Base-by-base conservation (phyloP, 2,797 vertebrate genomes). In the Phoeniculus purpureus region DNA sequence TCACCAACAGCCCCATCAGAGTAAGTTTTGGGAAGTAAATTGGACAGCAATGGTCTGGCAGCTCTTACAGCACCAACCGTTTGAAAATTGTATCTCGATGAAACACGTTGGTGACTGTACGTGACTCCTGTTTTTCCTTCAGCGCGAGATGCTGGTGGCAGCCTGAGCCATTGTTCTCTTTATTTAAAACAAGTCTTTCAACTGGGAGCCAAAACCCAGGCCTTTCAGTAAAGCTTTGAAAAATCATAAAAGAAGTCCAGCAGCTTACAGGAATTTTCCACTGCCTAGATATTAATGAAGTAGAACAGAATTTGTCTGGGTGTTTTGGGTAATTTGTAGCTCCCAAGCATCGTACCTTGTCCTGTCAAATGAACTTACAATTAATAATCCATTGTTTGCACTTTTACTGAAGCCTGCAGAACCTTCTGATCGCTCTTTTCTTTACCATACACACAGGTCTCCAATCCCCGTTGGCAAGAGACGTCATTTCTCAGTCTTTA, bases 161-260 rank as follows among this genome's bases (percentile, higher is more conserved):
- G 82, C 74, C 66, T 56, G 70, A 85, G 56, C 62, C 29, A n/a
- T 76, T 94, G 87, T 81, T 90, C 82, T 87, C 86, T 71, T 80
- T 76, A 74, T 86, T 95, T 90, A 90, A 92, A 94, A 74, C 17
- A 61, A 88, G 21, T n/a, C 94, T 89, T 95, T 92, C 80, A 84
- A 59, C 43, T 50, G 27, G 13, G 61, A 92, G 85, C 80, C 77
- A 95, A 80, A 90, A 77, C 75, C 75, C 37, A 10, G 20, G 43
- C 78, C 92, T 91, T 77, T 88, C 6, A 7, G 55, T 70, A 65
- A 61, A 84, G 77, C 83, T 86, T 74, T 93, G 89, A 92, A 84
- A 93, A 94, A 67, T 52, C 62, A 54, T 68, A 54, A 81, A 91
- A 62, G 29, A 48, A 88, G 68, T 81, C 32, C 71, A 84, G 61